Evolutionary conservation across 2,888 invertebrate genomes (phyloP).

Genomic region (Dioctria rufipes): DNA sequence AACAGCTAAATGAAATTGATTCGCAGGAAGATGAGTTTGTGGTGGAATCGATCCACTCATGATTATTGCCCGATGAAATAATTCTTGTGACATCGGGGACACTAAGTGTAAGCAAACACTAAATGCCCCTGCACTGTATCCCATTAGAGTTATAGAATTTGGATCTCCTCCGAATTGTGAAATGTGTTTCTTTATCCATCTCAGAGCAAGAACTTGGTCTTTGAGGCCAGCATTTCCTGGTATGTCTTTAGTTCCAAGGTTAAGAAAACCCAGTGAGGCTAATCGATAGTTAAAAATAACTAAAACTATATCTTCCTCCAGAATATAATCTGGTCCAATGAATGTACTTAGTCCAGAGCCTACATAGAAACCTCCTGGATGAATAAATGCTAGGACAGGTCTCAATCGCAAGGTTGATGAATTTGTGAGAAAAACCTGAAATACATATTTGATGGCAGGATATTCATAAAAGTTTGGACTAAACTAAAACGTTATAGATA

Average conservation of each 20-base stretch:
- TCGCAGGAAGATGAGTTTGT: constrained; percentile 65
- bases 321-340: constrained; percentile 75
- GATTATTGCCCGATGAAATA: constrained; percentile 74
- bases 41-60: constrained; percentile 71
- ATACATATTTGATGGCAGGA: not conserved
- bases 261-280: constrained; percentile 73
- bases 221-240: constrained; percentile 76
- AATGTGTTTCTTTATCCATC: constrained; percentile 74
- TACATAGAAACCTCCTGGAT: constrained; percentile 77
- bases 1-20: constrained; percentile 72
- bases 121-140: constrained; percentile 68
- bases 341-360: constrained; percentile 67
- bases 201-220: constrained; percentile 74
- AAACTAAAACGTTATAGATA: too few relatives aligned
- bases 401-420: constrained; percentile 24
- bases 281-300: constrained; percentile 77
- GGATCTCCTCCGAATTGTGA: constrained; percentile 74
- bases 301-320: constrained; percentile 75
- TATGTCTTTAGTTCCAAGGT: constrained; percentile 72
- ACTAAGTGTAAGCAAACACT: constrained; percentile 67
- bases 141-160: constrained; percentile 72
- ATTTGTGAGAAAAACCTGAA: not conserved
- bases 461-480: too few relatives aligned
- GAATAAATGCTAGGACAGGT: constrained; percentile 78
- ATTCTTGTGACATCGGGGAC: constrained; percentile 66